Evolutionary conservation across 2,113 vertebrate species (phyloP).

Genomic region (Hypomesus transpacificus): DNA sequence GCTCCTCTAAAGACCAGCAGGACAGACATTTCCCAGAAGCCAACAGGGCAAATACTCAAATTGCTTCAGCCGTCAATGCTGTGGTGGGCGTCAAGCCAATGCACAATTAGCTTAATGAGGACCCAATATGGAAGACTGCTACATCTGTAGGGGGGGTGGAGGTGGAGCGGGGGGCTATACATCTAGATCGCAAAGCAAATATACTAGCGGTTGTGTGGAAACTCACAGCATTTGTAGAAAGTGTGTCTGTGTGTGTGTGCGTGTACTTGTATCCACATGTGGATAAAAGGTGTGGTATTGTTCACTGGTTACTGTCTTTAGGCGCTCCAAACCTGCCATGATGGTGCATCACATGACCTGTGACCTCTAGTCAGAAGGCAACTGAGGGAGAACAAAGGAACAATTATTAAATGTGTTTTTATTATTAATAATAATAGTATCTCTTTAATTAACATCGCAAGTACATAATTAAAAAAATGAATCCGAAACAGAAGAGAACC

Average conservation of each 20-base stretch:
- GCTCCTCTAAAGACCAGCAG: no score
- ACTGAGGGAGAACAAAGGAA: slow-evolving; percentile 16
- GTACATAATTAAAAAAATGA: slow-evolving; percentile 74
- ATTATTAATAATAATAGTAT: slow-evolving; percentile 76
- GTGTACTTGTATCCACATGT: not conserved
- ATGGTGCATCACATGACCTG: not conserved
- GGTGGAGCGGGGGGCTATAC: no score
- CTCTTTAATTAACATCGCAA: slow-evolving; percentile 76
- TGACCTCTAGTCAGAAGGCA: slow-evolving; percentile 8
- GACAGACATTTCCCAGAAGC: no score
- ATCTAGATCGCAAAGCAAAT: slow-evolving; percentile 55
- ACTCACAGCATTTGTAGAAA: slow-evolving; percentile 43
- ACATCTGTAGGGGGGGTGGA: not conserved
- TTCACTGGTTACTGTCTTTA: not conserved
- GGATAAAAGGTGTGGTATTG: not conserved
- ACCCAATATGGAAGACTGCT: slow-evolving; percentile 15
- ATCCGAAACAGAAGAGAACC: slow-evolving; percentile 63
- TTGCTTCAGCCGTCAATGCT: no score
- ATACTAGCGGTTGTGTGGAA: slow-evolving; percentile 62
- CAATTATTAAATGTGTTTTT: slow-evolving; percentile 64
- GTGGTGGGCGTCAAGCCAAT: slow-evolving; percentile 2
- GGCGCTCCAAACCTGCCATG: no score
- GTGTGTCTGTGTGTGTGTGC: slow-evolving; percentile 7
- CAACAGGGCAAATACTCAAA: no score
- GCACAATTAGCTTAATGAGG: slow-evolving; percentile 15